Conservation (phyloP, 1,140 invertebrate species). For the Lordiphosa collinella region DNA sequence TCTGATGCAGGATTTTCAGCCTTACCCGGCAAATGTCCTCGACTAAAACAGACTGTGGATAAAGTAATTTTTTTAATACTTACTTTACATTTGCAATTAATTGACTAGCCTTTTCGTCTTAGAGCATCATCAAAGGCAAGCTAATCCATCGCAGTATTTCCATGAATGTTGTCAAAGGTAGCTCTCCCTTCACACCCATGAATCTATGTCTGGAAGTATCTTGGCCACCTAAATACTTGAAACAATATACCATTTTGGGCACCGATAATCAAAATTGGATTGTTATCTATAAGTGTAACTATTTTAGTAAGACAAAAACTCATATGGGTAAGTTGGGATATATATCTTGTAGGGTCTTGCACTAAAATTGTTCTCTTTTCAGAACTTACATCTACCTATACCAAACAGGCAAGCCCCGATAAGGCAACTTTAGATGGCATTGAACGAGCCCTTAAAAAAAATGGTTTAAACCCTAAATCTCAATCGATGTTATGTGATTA, state of each 20-base stretch:
- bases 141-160: slow-evolving; percentile 1
- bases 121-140: neutral
- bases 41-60: no score
- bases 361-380: neutral
- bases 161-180: neutral
- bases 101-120: no score
- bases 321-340: neutral
- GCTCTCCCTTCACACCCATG: neutral
- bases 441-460: neutral
- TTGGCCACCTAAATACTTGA: neutral
- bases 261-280: slow-evolving; percentile 1
- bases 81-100: no score
- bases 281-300: slow-evolving; percentile 4
- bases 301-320: neutral
- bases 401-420: neutral
- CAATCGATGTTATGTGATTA: neutral
- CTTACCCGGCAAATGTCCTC: no score
- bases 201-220: neutral
- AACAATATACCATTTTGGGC: neutral
- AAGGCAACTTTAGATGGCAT: neutral
- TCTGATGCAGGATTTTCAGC: no score
- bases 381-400: slow-evolving; percentile 1
- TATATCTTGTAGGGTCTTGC: neutral
- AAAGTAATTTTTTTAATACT: no score
- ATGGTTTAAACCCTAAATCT: neutral